A percentile compares a stretch with the other conserved stretches of the same genome.
phyloP scores from a whole-genome alignment of 2,797 vertebrate species.

The Smutsia gigantea region DNA sequence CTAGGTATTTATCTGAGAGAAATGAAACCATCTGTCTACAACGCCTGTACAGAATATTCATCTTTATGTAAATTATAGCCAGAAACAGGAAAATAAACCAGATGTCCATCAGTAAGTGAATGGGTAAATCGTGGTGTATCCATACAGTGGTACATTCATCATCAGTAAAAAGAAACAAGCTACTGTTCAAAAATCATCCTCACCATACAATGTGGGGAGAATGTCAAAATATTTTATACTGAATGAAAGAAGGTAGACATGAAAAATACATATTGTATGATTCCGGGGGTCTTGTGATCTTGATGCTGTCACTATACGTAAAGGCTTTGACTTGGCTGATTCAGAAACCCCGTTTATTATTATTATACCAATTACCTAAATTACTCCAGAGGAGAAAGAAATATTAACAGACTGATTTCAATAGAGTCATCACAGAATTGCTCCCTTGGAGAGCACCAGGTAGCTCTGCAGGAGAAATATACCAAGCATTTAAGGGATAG shows the following conservation, averaged over 20 bases:
- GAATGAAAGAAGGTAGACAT: not conserved
- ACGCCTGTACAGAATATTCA: not conserved
- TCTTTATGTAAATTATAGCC: not conserved
- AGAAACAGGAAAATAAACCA: not conserved
- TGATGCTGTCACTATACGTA: not conserved
- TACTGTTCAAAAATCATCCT: not conserved
- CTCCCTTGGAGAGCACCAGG: not conserved
- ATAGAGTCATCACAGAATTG: not conserved
- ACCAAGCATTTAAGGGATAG: not conserved
- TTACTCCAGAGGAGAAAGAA: not conserved
- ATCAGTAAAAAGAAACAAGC: not conserved
- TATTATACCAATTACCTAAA: not conserved
- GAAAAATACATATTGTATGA: not conserved
- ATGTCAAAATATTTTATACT: not conserved
- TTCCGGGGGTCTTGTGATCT: not conserved
- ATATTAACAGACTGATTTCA: not conserved
- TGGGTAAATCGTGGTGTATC: not conserved
- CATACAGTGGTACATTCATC: not conserved
- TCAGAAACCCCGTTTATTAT: not conserved
- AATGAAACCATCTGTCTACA: not conserved
- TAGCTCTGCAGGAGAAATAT: not conserved
- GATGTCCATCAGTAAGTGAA: not conserved
- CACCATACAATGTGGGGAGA: not conserved
- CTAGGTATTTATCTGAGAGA: not conserved
- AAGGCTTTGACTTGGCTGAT: not conserved